A percentile compares a stretch with the other conserved stretches of the same genome.
Conservation (phyloP, 2,888 invertebrate genomes). For the Macrosiphum euphorbiae region DNA sequence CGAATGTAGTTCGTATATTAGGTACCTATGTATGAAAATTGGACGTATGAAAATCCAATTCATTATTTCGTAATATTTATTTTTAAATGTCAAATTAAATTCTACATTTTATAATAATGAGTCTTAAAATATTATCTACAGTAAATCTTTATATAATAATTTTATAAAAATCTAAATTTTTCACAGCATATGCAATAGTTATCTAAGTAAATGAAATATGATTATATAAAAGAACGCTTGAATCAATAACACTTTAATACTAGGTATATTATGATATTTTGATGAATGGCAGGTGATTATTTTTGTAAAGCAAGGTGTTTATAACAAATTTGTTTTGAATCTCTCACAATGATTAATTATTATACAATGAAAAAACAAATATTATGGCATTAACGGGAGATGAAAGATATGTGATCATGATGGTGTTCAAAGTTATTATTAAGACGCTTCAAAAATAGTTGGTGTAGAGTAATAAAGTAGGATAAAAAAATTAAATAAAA, state of each 20-base stretch:
- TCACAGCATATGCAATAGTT: not conserved
- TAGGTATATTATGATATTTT: slow-evolving; percentile 12
- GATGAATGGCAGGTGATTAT: not conserved
- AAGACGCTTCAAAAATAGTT: not conserved
- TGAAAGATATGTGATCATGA: not conserved
- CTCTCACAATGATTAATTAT: not conserved
- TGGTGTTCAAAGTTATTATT: not conserved
- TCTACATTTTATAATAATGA: not conserved
- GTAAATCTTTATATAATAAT: not conserved
- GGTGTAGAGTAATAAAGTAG: not conserved
- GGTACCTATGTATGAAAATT: too few relatives aligned
- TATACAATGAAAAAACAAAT: not conserved
- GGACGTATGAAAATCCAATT: too few relatives aligned
- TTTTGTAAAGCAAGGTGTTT: not conserved
- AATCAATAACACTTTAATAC: not conserved
- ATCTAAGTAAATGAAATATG: not conserved
- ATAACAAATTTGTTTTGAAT: not conserved
- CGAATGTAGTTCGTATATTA: too few relatives aligned
- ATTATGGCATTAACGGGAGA: not conserved
- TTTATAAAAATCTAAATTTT: not conserved
- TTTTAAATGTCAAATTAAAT: not conserved
- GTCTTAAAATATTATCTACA: not conserved
- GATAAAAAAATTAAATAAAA: not conserved
- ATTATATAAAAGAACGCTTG: not conserved
- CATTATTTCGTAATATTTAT: too few relatives aligned